Evolutionary conservation across 2,888 invertebrate species (phyloP), one percentile per base, ranked within the genome.

Genomic region (Microctonus aethiopoides): DNA sequence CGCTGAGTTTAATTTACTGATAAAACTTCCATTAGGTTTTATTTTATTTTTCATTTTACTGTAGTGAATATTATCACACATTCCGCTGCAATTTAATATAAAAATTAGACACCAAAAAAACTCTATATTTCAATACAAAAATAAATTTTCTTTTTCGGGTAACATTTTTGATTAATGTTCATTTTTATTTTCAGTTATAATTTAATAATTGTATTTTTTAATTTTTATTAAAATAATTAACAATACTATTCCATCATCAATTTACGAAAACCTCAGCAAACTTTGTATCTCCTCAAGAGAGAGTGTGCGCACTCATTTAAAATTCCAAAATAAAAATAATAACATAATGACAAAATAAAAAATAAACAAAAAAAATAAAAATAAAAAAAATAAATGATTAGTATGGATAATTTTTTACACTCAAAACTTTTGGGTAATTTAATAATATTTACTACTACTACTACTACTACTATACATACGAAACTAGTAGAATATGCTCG

Each of bases 1-100:
- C 5, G 16, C 46, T 46, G 46, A 46, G 16, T 46, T 46, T 59
- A 57, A 65, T 69, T 41, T 46, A 46, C 36, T 22, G 34, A 41
- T 36, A 46, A 22, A 63, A 11, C 22, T 29, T 46, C 1, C 20
- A 32, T 46, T 29, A 32, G 52, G 51, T 61, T 34, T n/a, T 16
- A 5, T 46, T 64, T 36, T 32, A 9, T 22, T 32, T 2, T 69
- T 9, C 32, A 13, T 26, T n/a, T 13, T 36, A 20, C 16, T 46
- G 16, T 46, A n/a, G 7, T 7, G 6, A 46, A 46, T 46, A 16
- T 46, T 16, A 7, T 20, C 16, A 46, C 16, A n/a, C 16, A 16
- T 46, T 46, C 9, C 20, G 46, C 46, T n/a, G 46, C 16, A 46
- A 46, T 46, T 9, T 46, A 4, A 20, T 16, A 46, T 46, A 16